Evolutionary conservation across 2,888 invertebrate genomes (phyloP).

Genomic region (Cryptocephalus primarius): DNA sequence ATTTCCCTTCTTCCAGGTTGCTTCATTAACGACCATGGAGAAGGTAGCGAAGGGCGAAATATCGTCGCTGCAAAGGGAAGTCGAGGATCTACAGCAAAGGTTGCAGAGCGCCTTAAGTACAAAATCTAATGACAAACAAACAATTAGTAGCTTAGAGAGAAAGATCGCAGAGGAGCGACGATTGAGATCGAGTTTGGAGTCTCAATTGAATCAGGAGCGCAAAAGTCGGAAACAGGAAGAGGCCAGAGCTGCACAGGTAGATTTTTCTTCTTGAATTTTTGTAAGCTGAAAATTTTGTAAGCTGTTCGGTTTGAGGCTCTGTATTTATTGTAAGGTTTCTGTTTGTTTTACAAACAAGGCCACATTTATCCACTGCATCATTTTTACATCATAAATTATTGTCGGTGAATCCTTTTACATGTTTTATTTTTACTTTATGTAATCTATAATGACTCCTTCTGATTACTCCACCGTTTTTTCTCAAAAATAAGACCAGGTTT

Average conservation of each 20-base stretch:
- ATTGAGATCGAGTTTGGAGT: conserved; percentile 59
- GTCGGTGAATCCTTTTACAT: too few relatives aligned
- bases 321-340: too few relatives aligned
- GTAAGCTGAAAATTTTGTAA: too few relatives aligned
- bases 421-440: too few relatives aligned
- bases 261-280: too few relatives aligned
- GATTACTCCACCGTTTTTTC: too few relatives aligned
- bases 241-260: conserved; percentile 34
- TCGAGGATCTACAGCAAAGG: conserved; percentile 77
- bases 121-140: conserved; percentile 69
- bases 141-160: conserved; percentile 64
- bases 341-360: too few relatives aligned
- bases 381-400: too few relatives aligned
- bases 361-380: too few relatives aligned
- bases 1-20: conserved; percentile 37
- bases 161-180: conserved; percentile 78
- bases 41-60: conserved; percentile 60
- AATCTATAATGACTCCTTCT: too few relatives aligned
- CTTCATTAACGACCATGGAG: conserved; percentile 53
- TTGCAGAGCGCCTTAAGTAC: conserved; percentile 62
- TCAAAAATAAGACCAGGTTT: too few relatives aligned
- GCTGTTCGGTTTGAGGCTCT: too few relatives aligned
- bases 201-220: conserved; percentile 61
- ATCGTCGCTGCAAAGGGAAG: conserved; percentile 69
- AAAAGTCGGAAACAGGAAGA: conserved; percentile 52